phyloP scores from a whole-genome alignment of 2,797 vertebrate genomes.

The Ispidina picta region DNA sequence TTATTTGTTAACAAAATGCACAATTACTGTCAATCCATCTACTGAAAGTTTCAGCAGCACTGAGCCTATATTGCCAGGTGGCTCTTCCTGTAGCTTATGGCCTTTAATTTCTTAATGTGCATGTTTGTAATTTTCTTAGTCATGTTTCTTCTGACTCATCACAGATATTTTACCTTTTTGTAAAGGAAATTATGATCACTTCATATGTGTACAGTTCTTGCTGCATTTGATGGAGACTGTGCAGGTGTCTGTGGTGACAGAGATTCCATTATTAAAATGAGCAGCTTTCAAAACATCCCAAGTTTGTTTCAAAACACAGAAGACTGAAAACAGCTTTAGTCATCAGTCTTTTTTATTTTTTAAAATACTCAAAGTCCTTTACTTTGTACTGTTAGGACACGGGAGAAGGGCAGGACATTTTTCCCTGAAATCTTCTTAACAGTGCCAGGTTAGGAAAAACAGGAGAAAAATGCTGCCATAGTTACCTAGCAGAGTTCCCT shows the following conservation, averaged over 20 bases:
- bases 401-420: not conserved
- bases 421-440: not conserved
- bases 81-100: not conserved
- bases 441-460: not conserved
- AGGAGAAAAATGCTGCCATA: not conserved
- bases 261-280: not conserved
- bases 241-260: constrained; percentile 53
- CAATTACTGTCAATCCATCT: not conserved
- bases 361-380: not conserved
- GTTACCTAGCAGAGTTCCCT: not conserved
- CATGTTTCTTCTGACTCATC: not conserved
- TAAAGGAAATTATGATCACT: not conserved
- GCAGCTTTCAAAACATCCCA: constrained; percentile 22
- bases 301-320: constrained; percentile 29
- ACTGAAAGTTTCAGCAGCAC: not conserved
- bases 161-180: not conserved
- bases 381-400: not conserved
- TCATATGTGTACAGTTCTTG: not conserved
- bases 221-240: not conserved
- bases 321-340: not conserved
- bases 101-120: not conserved
- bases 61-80: not conserved
- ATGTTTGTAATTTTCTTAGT: not conserved
- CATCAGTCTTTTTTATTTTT: not conserved
- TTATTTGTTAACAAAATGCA: not conserved